Percentiles rank a stretch among this genome's conserved stretches.
Conservation (phyloP, 2,888 invertebrate species). For the Cheiracanthium punctorium region DNA sequence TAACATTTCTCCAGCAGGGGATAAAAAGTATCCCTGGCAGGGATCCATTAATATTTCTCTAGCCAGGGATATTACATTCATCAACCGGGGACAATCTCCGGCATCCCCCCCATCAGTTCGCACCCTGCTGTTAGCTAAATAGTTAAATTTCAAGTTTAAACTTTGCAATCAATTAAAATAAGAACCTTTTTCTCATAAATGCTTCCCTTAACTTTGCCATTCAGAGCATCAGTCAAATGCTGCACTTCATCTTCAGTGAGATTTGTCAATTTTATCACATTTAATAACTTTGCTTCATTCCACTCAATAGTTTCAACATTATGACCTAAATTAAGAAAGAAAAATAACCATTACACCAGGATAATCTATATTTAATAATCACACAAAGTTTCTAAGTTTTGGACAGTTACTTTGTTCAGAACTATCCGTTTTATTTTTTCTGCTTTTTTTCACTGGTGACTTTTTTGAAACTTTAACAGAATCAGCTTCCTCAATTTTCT, state of each 20-base stretch:
- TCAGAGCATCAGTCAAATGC: slow-evolving; percentile 88
- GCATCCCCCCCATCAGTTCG: too few relatives aligned
- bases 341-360: not conserved
- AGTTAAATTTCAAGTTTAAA: too few relatives aligned
- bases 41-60: too few relatives aligned
- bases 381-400: not conserved
- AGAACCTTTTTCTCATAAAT: slow-evolving; percentile 75
- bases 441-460: slow-evolving; percentile 42
- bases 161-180: too few relatives aligned
- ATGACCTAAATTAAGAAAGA: not conserved
- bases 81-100: too few relatives aligned
- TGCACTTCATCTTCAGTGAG: slow-evolving; percentile 91
- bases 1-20: too few relatives aligned
- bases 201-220: slow-evolving; percentile 86
- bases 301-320: slow-evolving; percentile 34
- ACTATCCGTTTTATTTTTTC: slow-evolving; percentile 41
- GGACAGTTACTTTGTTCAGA: slow-evolving; percentile 32
- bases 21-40: too few relatives aligned
- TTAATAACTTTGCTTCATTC: slow-evolving; percentile 41
- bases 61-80: too few relatives aligned
- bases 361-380: too few relatives aligned
- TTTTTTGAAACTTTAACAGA: slow-evolving; percentile 33
- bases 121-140: too few relatives aligned
- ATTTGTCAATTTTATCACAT: slow-evolving; percentile 83
- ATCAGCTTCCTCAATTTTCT: slow-evolving; percentile 42